These are phyloP conservation scores for Apeira syringaria DNA, from an alignment of 2,888 invertebrate genomes.

Conservation along the genomic window DNA sequence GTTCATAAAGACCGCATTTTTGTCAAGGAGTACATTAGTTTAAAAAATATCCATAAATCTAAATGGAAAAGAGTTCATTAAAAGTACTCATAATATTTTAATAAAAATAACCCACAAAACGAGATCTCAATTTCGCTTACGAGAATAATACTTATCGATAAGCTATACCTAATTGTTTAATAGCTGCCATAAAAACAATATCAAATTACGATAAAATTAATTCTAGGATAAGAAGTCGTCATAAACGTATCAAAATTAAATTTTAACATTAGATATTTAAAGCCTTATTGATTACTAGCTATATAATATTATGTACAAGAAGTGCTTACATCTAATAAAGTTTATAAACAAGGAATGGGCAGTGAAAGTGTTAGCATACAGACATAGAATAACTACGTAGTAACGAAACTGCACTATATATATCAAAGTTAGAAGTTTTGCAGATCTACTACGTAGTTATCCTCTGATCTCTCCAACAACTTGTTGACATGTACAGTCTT, in stretches of 20 bases:
- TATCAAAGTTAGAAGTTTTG: too few relatives aligned
- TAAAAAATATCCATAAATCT: neutral
- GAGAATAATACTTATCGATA: too few relatives aligned
- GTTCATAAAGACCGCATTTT: too few relatives aligned
- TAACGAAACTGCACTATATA: too few relatives aligned
- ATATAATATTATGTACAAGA: conserved; percentile 34
- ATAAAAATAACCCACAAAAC: conserved; percentile 1
- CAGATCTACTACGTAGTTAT: too few relatives aligned
- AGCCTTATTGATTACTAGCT: conserved; percentile 27
- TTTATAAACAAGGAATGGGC: conserved; percentile 50
- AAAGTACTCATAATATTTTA: neutral
- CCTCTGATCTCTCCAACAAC: conserved; percentile 2
- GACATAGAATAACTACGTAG: too few relatives aligned
- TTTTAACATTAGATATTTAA: conserved; percentile 27
- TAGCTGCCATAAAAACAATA: conserved; percentile 13
- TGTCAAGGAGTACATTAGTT: too few relatives aligned
- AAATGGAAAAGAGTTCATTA: conserved; percentile 1
- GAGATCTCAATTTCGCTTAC: conserved; percentile 11
- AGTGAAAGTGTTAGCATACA: conserved; percentile 40
- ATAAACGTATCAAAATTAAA: conserved; percentile 33
- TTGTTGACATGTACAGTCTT: neutral
- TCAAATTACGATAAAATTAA: conserved; percentile 13
- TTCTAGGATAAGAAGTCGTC: conserved; percentile 14
- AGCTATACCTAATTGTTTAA: conserved; percentile 3
- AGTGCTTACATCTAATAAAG: conserved; percentile 18